Evolutionary conservation across 2,113 vertebrate species (phyloP), one percentile per base, ranked within the genome.

Genomic region (Pogona vitticeps): DNA sequence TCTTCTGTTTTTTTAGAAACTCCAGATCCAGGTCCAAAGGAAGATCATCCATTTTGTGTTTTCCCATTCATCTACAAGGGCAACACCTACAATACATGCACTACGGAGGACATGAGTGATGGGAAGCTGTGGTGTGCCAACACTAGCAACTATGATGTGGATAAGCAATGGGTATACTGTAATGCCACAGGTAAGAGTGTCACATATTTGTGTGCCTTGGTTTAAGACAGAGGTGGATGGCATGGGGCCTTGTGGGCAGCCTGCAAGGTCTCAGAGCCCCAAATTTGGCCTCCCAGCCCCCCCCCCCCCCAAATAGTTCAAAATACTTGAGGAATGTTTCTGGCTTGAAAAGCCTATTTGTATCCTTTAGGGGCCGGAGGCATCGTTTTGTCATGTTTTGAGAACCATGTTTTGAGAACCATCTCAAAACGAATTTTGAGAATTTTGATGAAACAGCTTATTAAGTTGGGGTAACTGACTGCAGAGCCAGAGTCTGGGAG

Each of bases 11-110:
- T 84, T 76, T 76, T 52, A 6, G 10, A 33, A 65, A 79, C 79
- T 61, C 2, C 78, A 81, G 85, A 70, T 14, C 58, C 58, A 81
- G 59, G 65, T 65, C 40, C 59, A 81, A 52, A 36, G 94, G 58
- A 95, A 82, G 90, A 93, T 92, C 90, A 97, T 76, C 96, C 97
- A 52, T 88, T 95, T 3, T 98, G 98, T 84, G 92, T 95, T 87
- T 97, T 98, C 90, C 97, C 97, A 21, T 98, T 98, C 92, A 91
- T 88, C 71, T 98, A 97, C 90, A 83, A 89, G 70, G 96, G 91
- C 12, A 92, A 93, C 28, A 10, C 82, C 38, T 97, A 95, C 3
- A 81, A 91, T 7, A 95, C 89, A 17, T 98, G 97, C 92, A 97
- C 96, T 7, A 95, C 91, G 9, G 97, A 97, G 3, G 97, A 97